These are phyloP conservation scores for Gadopsis bispinosus DNA, from an alignment of 2,797 vertebrate genomes.

Conservation along the genomic window DNA sequence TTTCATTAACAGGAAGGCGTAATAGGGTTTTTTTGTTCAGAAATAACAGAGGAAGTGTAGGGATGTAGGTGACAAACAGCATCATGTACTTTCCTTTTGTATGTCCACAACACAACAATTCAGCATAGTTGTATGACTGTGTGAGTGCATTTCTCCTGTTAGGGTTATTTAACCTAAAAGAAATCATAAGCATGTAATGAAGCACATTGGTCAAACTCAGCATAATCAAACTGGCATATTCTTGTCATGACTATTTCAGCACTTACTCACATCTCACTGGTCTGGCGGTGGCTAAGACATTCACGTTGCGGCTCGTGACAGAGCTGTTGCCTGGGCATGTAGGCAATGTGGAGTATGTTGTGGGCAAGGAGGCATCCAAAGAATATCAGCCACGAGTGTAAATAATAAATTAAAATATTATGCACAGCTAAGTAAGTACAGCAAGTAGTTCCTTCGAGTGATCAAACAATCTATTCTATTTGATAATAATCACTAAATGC, in stretches of 20 bases:
- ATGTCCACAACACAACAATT: not conserved
- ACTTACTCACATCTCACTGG: slow-evolving; percentile 17
- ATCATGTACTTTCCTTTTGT: not conserved
- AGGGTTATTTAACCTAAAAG: not conserved
- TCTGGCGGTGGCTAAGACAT: slow-evolving; percentile 23
- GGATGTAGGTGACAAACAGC: not conserved
- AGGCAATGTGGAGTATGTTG: slow-evolving; percentile 22
- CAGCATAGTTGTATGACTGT: not conserved
- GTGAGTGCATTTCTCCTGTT: not conserved
- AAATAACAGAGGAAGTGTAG: not conserved
- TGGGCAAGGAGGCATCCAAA: not conserved
- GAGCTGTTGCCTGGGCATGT: slow-evolving; percentile 37
- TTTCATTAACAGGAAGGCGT: slow-evolving; percentile 5
- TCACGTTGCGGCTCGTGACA: slow-evolving; percentile 25
- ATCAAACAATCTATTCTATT: not conserved
- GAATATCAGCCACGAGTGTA: slow-evolving; percentile 27
- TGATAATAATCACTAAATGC: slow-evolving; percentile 1
- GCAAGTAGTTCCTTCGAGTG: slow-evolving; percentile 10
- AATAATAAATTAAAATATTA: slow-evolving; percentile 23
- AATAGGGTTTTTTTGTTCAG: not conserved
- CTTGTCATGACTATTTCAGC: not conserved
- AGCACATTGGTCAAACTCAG: not conserved
- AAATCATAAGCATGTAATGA: not conserved
- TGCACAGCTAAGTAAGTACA: slow-evolving; percentile 22
- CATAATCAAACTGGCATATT: not conserved